These are phyloP conservation scores for Thera obeliscata DNA, from an alignment of 2,888 invertebrate species.

Conservation along the genomic window DNA sequence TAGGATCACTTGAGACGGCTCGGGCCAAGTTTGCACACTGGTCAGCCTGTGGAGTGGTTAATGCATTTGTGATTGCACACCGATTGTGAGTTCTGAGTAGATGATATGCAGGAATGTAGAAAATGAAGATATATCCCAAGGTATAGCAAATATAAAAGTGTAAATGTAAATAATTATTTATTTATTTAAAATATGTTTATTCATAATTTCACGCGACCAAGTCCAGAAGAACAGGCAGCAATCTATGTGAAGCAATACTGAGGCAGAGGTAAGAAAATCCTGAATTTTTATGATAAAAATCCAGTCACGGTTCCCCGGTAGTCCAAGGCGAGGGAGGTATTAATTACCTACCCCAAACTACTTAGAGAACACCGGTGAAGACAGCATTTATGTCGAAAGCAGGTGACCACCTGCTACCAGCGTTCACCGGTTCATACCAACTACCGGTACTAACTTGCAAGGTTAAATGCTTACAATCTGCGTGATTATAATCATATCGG, in stretches of 20 bases:
- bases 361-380: conserved; percentile 9
- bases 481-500: too few relatives aligned
- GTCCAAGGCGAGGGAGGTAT: conserved; percentile 21
- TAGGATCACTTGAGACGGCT: conserved; percentile 32
- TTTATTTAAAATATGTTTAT: too few relatives aligned
- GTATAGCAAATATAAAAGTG: not conserved
- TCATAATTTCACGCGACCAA: too few relatives aligned
- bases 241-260: conserved; percentile 2
- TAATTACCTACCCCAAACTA: conserved; percentile 31
- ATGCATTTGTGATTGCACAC: conserved; percentile 71
- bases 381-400: not conserved
- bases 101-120: not conserved
- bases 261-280: conserved; percentile 3
- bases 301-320: conserved; percentile 9
- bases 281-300: conserved; percentile 17
- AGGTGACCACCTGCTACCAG: not conserved
- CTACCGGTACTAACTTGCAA: not conserved
- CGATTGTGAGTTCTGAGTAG: conserved; percentile 46
- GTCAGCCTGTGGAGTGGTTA: conserved; percentile 51
- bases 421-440: not conserved
- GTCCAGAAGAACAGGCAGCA: too few relatives aligned
- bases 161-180: too few relatives aligned
- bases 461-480: too few relatives aligned
- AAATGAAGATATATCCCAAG: not conserved
- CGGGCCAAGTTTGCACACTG: conserved; percentile 20